phyloP scores from a whole-genome alignment of 2,113 vertebrate genomes.

The Motacilla tschutschensis region DNA sequence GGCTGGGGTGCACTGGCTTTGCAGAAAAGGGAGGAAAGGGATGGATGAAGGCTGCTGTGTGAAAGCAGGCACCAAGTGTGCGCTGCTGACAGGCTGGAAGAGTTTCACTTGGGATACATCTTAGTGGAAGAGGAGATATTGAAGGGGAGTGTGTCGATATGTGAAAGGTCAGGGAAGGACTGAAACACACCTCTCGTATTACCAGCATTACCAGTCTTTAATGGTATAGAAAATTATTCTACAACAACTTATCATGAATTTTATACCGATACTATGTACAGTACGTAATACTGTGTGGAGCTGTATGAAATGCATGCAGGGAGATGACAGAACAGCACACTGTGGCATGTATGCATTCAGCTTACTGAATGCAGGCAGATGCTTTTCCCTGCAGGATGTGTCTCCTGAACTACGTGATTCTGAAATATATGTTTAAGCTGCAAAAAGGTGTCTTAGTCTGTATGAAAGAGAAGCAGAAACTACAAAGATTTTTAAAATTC shows the following conservation, averaged over 20 bases:
- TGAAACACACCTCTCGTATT: conserved; percentile 13
- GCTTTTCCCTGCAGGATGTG: neutral
- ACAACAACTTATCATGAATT: conserved; percentile 38
- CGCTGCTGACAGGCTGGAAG: neutral
- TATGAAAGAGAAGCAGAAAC: neutral
- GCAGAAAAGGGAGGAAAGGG: neutral
- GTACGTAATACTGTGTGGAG: neutral
- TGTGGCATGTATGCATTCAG: neutral
- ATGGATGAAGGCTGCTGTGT: neutral
- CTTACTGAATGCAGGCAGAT: neutral
- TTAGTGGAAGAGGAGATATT: conserved; percentile 16
- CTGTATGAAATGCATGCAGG: neutral
- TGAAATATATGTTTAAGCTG: conserved; percentile 8
- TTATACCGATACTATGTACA: neutral
- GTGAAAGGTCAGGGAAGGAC: conserved; percentile 29
- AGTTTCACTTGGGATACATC: conserved; percentile 9
- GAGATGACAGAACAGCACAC: neutral
- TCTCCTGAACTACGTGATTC: neutral
- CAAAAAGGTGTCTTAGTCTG: neutral
- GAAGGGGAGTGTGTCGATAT: conserved; percentile 5
- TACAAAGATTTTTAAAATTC: neutral
- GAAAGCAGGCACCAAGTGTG: neutral
- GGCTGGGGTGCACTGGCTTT: neutral
- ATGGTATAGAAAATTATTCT: conserved; percentile 5
- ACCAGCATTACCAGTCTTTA: neutral